A percentile compares a stretch with the other conserved stretches of the same genome.
Evolutionary conservation across 35 echinoderm and acorn worm species (phyloP).

Genomic region (Apostichopus japonicus): DNA sequence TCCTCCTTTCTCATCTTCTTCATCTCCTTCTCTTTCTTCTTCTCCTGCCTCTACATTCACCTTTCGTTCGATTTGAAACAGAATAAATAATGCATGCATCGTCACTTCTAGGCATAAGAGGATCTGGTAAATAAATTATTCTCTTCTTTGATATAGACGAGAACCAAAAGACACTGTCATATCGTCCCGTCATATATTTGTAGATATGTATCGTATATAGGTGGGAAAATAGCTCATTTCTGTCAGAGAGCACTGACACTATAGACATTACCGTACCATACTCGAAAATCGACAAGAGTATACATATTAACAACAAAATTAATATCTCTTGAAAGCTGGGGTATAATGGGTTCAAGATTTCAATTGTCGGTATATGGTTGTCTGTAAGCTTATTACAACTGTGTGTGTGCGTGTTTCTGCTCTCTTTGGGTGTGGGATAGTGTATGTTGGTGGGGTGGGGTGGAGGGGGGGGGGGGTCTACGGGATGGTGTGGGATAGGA

Average conservation of each 20-base stretch:
- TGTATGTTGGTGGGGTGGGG: too few relatives aligned
- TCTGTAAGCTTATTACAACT: too few relatives aligned
- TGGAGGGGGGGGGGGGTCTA: too few relatives aligned
- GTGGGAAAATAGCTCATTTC: not conserved
- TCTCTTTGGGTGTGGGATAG: too few relatives aligned
- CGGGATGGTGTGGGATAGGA: too few relatives aligned
- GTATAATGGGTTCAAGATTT: too few relatives aligned
- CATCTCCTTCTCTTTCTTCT: not conserved
- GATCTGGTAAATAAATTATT: slow-evolving; percentile 29
- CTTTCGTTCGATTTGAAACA: slow-evolving; percentile 3
- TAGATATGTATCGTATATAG: not conserved
- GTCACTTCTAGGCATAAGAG: slow-evolving; percentile 6
- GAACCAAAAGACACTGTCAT: not conserved
- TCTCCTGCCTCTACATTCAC: not conserved
- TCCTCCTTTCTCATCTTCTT: not conserved
- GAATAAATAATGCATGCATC: slow-evolving; percentile 47
- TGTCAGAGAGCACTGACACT: not conserved
- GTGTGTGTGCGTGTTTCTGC: too few relatives aligned
- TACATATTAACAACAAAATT: too few relatives aligned
- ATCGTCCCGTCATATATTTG: not conserved
- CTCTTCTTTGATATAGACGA: not conserved
- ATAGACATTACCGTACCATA: not conserved
- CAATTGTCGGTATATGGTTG: too few relatives aligned
- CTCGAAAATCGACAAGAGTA: not conserved
- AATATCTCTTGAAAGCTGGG: too few relatives aligned